These are phyloP conservation scores for Callocephalon fimbriatum DNA, from an alignment of 2,113 vertebrate species.

Conservation along the genomic window DNA sequence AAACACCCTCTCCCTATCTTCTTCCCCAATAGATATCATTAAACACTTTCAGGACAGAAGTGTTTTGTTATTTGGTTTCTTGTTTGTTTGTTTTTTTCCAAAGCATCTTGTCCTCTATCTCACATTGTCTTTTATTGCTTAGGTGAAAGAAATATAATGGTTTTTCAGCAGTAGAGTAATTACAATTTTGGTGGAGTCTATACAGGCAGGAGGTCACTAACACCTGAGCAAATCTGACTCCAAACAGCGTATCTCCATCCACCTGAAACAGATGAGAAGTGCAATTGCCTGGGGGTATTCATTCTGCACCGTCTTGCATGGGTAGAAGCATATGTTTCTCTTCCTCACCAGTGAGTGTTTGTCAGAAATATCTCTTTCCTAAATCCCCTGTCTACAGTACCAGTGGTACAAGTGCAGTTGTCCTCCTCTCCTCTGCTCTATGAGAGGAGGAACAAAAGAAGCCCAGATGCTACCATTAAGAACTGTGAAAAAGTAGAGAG, in stretches of 20 bases:
- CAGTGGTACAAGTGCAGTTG: neutral
- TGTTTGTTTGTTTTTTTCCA: neutral
- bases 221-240: slow-evolving; percentile 21
- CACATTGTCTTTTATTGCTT: neutral
- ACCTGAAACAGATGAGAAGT: slow-evolving; percentile 23
- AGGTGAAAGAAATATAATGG: neutral
- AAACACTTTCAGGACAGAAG: neutral
- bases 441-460: neutral
- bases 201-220: slow-evolving; percentile 14
- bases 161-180: slow-evolving; percentile 20
- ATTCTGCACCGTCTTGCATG: neutral
- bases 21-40: neutral
- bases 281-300: slow-evolving; percentile 1
- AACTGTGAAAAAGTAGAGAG: neutral
- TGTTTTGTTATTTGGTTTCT: neutral
- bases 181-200: neutral
- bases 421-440: neutral
- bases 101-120: neutral
- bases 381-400: neutral
- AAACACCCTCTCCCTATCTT: neutral
- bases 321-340: neutral
- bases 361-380: neutral
- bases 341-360: neutral
- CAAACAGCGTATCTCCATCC: neutral
- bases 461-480: neutral